Evolutionary conservation across 2,888 invertebrate genomes (phyloP).

Genomic region (Anthophora plumipes): DNA sequence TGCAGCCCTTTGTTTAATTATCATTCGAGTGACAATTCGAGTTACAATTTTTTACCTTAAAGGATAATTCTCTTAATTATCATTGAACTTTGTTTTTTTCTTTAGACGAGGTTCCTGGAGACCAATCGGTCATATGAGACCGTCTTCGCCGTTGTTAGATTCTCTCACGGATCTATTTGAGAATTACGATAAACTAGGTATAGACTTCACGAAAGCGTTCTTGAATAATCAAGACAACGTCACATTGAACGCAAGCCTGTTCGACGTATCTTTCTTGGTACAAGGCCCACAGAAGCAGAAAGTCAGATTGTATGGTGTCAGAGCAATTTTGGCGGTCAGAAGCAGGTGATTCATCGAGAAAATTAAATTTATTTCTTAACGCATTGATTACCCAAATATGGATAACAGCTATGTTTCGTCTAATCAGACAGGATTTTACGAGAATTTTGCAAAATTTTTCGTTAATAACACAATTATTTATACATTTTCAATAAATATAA

Average conservation of each 20-base stretch:
- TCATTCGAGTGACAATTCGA: no score
- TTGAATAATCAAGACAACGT: conserved; percentile 93
- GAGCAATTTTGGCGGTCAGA: conserved; percentile 95
- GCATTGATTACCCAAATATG: no score
- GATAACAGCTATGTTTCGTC: no score
- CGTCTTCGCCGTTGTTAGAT: conserved; percentile 95
- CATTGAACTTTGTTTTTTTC: conserved; percentile 1
- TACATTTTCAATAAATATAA: no score
- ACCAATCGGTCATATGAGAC: conserved; percentile 97
- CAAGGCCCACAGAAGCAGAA: conserved; percentile 95
- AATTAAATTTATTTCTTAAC: background rate
- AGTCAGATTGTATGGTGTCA: conserved; percentile 94
- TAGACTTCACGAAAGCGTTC: conserved; percentile 96
- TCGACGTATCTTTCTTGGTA: conserved; percentile 96
- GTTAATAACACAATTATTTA: no score
- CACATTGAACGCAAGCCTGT: conserved; percentile 92
- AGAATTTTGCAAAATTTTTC: no score
- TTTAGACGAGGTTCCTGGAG: conserved; percentile 93
- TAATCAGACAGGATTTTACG: no score
- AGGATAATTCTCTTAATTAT: no score
- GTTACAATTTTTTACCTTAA: no score
- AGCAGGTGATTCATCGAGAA: conserved; percentile 88
- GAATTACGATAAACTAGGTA: conserved; percentile 96
- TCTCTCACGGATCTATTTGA: conserved; percentile 97
- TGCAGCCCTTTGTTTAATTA: no score